phyloP scores from a whole-genome alignment of 2,888 invertebrate species.

The Heliconius ethilla region DNA sequence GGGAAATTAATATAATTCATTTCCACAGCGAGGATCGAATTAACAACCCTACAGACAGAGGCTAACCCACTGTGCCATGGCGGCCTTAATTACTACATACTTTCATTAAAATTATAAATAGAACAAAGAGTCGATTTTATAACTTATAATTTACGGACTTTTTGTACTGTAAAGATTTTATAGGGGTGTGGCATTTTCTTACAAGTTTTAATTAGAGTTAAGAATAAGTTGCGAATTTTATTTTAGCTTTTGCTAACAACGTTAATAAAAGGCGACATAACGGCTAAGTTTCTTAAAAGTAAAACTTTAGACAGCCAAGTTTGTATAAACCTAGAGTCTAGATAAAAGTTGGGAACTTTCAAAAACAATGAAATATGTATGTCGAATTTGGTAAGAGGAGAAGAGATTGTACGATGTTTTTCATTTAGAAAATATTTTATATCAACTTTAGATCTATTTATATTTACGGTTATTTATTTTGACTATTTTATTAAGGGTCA shows the following conservation, averaged over 20 bases:
- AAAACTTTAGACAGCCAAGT: constrained; percentile 17
- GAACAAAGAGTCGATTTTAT: neutral
- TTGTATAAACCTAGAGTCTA: neutral
- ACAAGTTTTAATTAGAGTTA: constrained; percentile 14
- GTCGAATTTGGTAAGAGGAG: neutral
- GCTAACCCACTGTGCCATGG: too few species aligned
- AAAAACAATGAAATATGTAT: constrained; percentile 19
- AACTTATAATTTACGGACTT: neutral
- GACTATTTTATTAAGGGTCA: neutral
- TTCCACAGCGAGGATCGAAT: too few species aligned
- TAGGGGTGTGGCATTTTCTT: constrained; percentile 16
- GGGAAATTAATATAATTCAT: too few species aligned
- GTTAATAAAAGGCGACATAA: constrained; percentile 9
- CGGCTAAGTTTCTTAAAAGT: constrained; percentile 7
- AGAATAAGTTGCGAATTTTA: constrained; percentile 11
- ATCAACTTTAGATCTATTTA: neutral
- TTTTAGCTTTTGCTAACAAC: constrained; percentile 8
- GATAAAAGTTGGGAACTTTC: constrained; percentile 11
- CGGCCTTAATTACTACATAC: too few species aligned
- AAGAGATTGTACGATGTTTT: neutral
- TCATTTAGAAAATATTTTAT: neutral
- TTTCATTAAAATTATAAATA: neutral
- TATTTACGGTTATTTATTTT: neutral
- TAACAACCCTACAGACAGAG: too few species aligned
- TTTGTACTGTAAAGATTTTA: neutral